Evolutionary conservation across 2,113 vertebrate genomes (phyloP), one percentile per base, ranked within the genome.

Genomic region (Lepisosteus osseus): DNA sequence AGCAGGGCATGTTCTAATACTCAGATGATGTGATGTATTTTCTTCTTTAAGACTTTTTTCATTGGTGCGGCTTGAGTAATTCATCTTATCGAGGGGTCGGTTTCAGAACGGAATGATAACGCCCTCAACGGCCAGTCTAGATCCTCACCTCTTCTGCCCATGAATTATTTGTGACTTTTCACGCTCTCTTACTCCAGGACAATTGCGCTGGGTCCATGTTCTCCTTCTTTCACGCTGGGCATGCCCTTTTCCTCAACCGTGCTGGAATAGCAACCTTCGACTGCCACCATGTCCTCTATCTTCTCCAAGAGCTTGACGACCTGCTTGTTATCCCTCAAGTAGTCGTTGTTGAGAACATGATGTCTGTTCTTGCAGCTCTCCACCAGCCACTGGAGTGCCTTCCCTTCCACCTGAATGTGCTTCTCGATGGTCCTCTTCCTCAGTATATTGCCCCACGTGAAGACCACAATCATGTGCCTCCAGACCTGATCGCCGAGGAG

Each of bases 351-450:
- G 45, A 93, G 85, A 45, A 93, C 86, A 54, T 87, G 84, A 82
- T 90, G 91, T 72, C 91, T 80, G 4, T 82, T 81, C 71, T 85
- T 85, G 6, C 91, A 93, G 76, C 86, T 89, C 4, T 91, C 85
- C 78, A 93, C 72, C 68, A 93, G 84, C 87, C 78, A 83, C 82
- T 90, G 81, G 54, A 93, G 86, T 3, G 89, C 87, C 42, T 80
- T 77, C 15, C 91, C 91, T 72, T 92, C 90, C 51, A 90, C 83
- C 61, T 84, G 87, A 54, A 93, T 91, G 77, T 91, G 88, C 56
- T 90, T 82, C 79, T 93, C 90, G 0, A 93, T 88, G 40, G 91
- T 84, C 68, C 86, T 89, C 14, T 68, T 85, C 75, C 69, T 78
- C 74, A 92, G 62, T 59, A 90, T 78, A 14, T 91, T 86, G 0